These are phyloP conservation scores for Frankliniella fusca DNA, from an alignment of 2,888 invertebrate genomes.

Conservation along the genomic window DNA sequence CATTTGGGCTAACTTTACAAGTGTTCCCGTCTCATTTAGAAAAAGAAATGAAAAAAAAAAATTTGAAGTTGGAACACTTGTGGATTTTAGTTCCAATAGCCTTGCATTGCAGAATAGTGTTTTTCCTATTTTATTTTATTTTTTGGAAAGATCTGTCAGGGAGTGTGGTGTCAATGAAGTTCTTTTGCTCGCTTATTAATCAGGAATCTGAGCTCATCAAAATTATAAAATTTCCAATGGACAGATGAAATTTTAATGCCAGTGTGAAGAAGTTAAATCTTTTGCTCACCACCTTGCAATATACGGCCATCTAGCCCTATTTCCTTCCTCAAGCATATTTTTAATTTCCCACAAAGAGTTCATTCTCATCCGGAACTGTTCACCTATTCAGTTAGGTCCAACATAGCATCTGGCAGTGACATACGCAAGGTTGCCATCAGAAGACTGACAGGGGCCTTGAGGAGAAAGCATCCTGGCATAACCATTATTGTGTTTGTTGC, in stretches of 20 bases:
- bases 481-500: neutral
- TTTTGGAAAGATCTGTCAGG: conserved; percentile 8
- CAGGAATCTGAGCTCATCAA: neutral
- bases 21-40: neutral
- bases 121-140: neutral
- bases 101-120: conserved; percentile 3
- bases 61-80: neutral
- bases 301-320: no score
- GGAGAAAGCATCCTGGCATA: neutral
- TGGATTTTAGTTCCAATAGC: neutral
- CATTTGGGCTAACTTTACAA: neutral
- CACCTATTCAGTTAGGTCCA: no score
- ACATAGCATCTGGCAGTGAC: neutral
- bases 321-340: no score
- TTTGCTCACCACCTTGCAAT: neutral
- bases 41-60: neutral
- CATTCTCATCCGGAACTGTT: no score
- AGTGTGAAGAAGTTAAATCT: neutral
- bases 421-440: neutral
- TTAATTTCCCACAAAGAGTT: no score
- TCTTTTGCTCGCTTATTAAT: neutral
- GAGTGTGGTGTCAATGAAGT: conserved; percentile 11
- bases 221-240: neutral
- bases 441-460: neutral
- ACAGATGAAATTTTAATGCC: no score